Base-by-base conservation (phyloP, 1,140 invertebrate species). In the Trichoplusia ni region DNA sequence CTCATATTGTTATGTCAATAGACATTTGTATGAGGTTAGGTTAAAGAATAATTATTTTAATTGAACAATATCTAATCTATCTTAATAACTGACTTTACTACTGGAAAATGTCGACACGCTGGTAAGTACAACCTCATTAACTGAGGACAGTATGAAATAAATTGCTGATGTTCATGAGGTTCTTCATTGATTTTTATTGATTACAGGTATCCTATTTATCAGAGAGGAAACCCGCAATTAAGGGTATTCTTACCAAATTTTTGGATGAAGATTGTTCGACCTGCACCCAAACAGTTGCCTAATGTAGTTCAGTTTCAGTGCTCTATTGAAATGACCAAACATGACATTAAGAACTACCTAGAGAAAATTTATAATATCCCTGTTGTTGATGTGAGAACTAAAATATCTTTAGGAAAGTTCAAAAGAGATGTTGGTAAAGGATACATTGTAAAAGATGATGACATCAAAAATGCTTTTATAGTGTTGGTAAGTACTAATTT, bases 361-460 rank as follows among this genome's bases (percentile, higher is more conserved):
- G 95, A 98, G 82, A 98, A 99, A 89, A 98, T 99, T 70, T 99
- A 99, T 75, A 95, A 97, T 67, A 88, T 99, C 0, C 92, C 93
- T 2, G 94, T 96, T 3, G 84, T 94, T 2, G 84, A 95, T 79
- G 94, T 99, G 0, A 90, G 93, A 37, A 96, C 95, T 0, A 92
- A 92, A 66, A 96, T 97, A 61, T 90, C 91, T 37, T 61, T 94
- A 69, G 96, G 96, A 68, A 92, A 91, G 70, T 89, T 90, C 33
- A 89, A 82, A 29, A 87, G 81, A 59, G 89, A 92, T 75, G 67
- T 68, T 14, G 76, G 90, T 9, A 92, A 91, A 71, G 92, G 93
- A 18, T 94, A 94, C 75, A 73, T 97, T 62, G 86, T 94, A 0
- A 97, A 97, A 90, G 94, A 96, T n/a, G 95, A 97, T 80, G 97